These are phyloP conservation scores for Pseudorasbora parva DNA, from an alignment of 2,113 vertebrate species.

Conservation along the genomic window DNA sequence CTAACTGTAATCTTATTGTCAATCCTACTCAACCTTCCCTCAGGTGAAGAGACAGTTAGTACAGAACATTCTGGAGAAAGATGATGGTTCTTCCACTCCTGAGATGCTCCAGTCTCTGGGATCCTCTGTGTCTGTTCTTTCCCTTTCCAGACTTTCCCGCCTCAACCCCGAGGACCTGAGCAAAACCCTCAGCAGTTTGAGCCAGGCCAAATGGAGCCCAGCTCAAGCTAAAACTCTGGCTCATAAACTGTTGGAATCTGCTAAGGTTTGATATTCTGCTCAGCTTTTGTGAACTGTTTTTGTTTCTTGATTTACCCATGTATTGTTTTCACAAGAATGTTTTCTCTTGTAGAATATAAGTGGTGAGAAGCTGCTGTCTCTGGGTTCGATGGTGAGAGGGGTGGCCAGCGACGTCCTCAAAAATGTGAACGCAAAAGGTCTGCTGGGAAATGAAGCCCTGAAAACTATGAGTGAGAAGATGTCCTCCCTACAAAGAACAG, in stretches of 20 bases:
- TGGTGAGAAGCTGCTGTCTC: constrained; percentile 53
- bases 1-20: not conserved
- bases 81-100: not conserved
- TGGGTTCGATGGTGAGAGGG: constrained; percentile 59
- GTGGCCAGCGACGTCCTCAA: constrained; percentile 61
- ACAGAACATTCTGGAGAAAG: constrained; percentile 46
- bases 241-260: constrained; percentile 50
- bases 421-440: constrained; percentile 41
- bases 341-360: constrained; percentile 38
- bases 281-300: not conserved
- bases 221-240: constrained; percentile 60
- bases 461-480: constrained; percentile 58
- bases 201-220: constrained; percentile 49
- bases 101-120: constrained; percentile 56
- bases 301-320: constrained; percentile 2
- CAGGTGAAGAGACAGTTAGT: constrained; percentile 68
- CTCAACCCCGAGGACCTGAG: constrained; percentile 40
- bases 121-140: constrained; percentile 39
- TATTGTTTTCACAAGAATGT: not conserved
- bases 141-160: constrained; percentile 51
- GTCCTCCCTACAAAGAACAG: constrained; percentile 66
- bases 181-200: constrained; percentile 49
- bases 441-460: constrained; percentile 60
- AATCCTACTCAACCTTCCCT: not conserved
- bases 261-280: constrained; percentile 56